phyloP scores from a whole-genome alignment of 2,888 invertebrate genomes.

The Syrista parreyssii region DNA sequence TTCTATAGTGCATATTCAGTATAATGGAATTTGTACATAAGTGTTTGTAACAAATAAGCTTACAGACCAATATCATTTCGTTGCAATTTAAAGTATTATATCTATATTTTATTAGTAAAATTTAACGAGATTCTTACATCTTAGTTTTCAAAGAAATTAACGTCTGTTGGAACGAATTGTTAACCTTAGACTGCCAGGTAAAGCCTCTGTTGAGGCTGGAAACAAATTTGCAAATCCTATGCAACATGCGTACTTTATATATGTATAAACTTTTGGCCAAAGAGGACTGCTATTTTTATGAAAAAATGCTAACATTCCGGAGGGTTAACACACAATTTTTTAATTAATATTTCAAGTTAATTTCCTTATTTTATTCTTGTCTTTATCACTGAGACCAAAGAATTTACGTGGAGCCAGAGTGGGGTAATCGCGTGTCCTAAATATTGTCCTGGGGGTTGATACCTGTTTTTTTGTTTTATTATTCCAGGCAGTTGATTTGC shows the following conservation, averaged over 20 bases:
- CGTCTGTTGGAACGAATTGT: background rate
- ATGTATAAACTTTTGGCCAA: too few species aligned
- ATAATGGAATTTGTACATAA: background rate
- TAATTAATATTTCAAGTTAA: background rate
- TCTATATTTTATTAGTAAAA: background rate
- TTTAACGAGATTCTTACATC: background rate
- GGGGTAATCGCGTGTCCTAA: background rate
- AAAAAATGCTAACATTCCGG: too few species aligned
- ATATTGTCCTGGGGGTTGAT: constrained; percentile 48
- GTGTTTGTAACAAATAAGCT: background rate
- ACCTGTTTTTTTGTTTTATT: constrained; percentile 64
- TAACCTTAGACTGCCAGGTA: background rate
- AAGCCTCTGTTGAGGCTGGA: too few species aligned
- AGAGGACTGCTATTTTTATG: too few species aligned
- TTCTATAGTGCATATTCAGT: background rate
- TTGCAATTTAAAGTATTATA: background rate
- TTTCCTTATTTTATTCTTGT: constrained; percentile 7
- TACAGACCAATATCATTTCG: background rate
- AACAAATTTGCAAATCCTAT: too few species aligned
- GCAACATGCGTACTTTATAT: too few species aligned
- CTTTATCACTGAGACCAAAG: background rate
- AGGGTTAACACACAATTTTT: background rate
- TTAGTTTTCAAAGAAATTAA: background rate
- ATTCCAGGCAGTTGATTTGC: constrained; percentile 66
- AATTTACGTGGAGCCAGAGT: background rate